Base-by-base conservation (phyloP, 2,113 vertebrate genomes). In the Cromileptes altivelis region DNA sequence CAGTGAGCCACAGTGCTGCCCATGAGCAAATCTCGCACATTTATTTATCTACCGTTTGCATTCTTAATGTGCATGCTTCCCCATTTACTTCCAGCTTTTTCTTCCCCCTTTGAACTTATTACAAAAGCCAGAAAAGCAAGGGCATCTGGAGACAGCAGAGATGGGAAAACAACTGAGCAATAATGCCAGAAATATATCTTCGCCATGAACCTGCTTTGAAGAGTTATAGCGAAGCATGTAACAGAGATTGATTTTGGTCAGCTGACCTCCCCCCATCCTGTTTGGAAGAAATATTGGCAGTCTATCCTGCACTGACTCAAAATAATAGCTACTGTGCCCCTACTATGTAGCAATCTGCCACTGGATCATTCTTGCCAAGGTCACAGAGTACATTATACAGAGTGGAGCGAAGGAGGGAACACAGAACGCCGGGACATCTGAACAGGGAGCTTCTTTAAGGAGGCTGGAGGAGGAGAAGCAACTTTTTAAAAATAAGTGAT, bases 311-410 rank as follows among this genome's bases (percentile, higher is more conserved):
- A 85, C 92, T 90, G 92, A 90, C 85, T 92, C 89, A 94, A 92
- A 93, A 94, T 94, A 94, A 92, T 93, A 90, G 91, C 93, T 64
- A 78, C 89, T 88, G 92, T 94, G 92, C 93, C 88, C 92, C 92
- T 91, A 91, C 92, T 92, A 94, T 92, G 91, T 91, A 88, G 90
- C 92, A 94, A 94, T 94, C 92, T 94, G 93, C 91, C 91, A 93
- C 89, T 91, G 93, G 89, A 93, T 93, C 89, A 86, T 85, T 91
- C 80, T 88, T 82, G 85, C 93, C 93, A 94, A 94, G 93, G 93
- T 94, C 89, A 90, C 55, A 72, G 83, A 86, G 88, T 87, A 91
- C 86, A 85, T 88, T 82, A 84, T 63, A 78, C 40, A 80, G 84
- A 78, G 52, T 45, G 77, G 33, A 80, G 85, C 5, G 15, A 91